Evolutionary conservation across 1,140 invertebrate genomes (phyloP), one percentile per base, ranked within the genome.

Genomic region (Trichonephila clavata): DNA sequence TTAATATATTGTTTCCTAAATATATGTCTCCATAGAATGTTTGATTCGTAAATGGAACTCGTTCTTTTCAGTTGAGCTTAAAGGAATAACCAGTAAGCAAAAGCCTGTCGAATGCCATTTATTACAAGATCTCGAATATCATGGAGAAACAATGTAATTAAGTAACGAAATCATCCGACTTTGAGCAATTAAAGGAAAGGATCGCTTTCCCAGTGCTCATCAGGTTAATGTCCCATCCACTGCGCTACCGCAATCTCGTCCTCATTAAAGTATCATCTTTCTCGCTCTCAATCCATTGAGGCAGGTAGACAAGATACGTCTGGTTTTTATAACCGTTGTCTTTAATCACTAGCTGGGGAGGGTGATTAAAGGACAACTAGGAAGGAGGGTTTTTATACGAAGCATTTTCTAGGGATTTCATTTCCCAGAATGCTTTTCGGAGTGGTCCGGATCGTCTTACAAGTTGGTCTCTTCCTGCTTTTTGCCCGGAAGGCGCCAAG

Each of bases 61-160:
- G n/a, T 4, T 39, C 32, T 39, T 39, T 39, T 39, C 32, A 39
- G 4, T 39, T 39, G 32, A 39, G 32, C n/a, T n/a, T n/a, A n/a
- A n/a, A n/a, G n/a, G n/a, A n/a, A n/a, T n/a, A n/a, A n/a, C 32
- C 32, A 2, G 32, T 39, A 2, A 39, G 4, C 32, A 39, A 39
- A 39, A 32, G 32, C 32, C 32, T 50, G 43, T 8, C 43, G 8
- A 6, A 10, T 50, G 50, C 4, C 50, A n/a, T n/a, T n/a, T n/a
- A n/a, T n/a, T n/a, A n/a, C n/a, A 10, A 10, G 21, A 84, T 87
- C 21, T 87, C 86, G 39, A 87, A 39, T 87, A 50, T 50, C 81
- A 27, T 50, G 18, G 81, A 13, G 39, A 65, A 87, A 87, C 60
- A 87, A 87, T 84, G 57, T 86, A 92, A 92, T 92, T 92, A 92